These are phyloP conservation scores for Theristus sp. DNA, from an alignment of 2,888 invertebrate species.

Conservation along the genomic window DNA sequence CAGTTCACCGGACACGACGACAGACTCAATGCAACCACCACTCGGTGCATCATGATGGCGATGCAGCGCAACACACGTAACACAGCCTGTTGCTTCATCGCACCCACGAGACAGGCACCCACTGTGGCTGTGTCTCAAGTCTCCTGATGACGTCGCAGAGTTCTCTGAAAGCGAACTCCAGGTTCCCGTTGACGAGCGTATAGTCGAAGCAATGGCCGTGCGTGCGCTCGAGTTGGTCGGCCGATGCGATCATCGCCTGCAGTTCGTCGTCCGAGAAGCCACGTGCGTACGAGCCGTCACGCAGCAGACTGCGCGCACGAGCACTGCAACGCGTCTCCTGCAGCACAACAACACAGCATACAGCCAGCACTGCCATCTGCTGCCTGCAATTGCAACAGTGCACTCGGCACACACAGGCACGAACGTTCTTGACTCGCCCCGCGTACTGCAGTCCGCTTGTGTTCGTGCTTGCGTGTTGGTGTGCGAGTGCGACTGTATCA, in stretches of 20 bases:
- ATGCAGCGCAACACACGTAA: too few species aligned
- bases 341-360: not conserved
- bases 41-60: too few species aligned
- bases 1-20: too few species aligned
- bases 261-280: constrained; percentile 61
- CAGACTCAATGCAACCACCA: too few species aligned
- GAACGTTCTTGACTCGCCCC: too few species aligned
- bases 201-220: constrained; percentile 88
- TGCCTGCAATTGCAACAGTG: too few species aligned
- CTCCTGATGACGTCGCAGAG: constrained; percentile 59
- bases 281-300: constrained; percentile 40
- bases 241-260: constrained; percentile 50
- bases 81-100: too few species aligned
- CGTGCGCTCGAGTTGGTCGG: constrained; percentile 67
- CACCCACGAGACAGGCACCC: constrained; percentile 80
- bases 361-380: not conserved
- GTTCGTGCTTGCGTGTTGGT: too few species aligned
- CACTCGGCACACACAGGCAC: too few species aligned
- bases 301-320: constrained; percentile 51
- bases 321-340: constrained; percentile 52
- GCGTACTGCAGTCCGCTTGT: too few species aligned
- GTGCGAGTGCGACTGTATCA: too few species aligned
- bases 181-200: constrained; percentile 71
- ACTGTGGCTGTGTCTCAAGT: constrained; percentile 74
- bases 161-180: constrained; percentile 64